phyloP scores from a whole-genome alignment of 2,113 vertebrate species.

The Saguinus imperator region DNA sequence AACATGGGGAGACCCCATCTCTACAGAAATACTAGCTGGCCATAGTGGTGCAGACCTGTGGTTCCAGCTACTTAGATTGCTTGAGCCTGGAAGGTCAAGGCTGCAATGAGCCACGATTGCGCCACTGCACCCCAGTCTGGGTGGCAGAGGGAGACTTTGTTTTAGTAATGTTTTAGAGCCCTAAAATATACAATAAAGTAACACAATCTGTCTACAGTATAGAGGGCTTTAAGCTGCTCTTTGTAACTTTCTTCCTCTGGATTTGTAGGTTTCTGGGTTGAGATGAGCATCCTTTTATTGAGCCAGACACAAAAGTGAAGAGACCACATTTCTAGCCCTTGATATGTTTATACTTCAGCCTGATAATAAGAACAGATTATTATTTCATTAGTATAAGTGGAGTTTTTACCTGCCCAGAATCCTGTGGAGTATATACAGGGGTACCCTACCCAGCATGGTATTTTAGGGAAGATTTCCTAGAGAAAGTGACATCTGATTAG shows the following conservation, averaged over 20 bases:
- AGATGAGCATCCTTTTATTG: neutral
- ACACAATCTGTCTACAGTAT: neutral
- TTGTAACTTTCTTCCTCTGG: conserved; percentile 16
- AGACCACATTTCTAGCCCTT: neutral
- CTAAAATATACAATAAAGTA: neutral
- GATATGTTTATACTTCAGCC: neutral
- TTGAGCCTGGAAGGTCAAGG: too few relatives aligned
- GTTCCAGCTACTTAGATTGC: too few relatives aligned
- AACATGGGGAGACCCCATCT: too few relatives aligned
- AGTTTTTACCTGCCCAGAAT: neutral
- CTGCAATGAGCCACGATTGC: too few relatives aligned
- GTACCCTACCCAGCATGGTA: neutral
- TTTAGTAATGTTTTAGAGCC: neutral
- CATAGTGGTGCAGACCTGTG: too few relatives aligned
- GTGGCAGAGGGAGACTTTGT: too few relatives aligned
- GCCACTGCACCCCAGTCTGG: too few relatives aligned
- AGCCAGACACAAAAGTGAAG: neutral
- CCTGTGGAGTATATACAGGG: neutral
- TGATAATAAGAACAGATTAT: neutral
- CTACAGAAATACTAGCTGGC: too few relatives aligned
- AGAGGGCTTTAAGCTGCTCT: conserved; percentile 16
- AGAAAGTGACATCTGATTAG: neutral
- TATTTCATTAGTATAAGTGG: neutral
- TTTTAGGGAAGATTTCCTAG: neutral
- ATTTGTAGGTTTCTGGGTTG: conserved; percentile 45